Evolutionary conservation across 2,888 invertebrate genomes (phyloP).

Genomic region (Xanthia icteritia): DNA sequence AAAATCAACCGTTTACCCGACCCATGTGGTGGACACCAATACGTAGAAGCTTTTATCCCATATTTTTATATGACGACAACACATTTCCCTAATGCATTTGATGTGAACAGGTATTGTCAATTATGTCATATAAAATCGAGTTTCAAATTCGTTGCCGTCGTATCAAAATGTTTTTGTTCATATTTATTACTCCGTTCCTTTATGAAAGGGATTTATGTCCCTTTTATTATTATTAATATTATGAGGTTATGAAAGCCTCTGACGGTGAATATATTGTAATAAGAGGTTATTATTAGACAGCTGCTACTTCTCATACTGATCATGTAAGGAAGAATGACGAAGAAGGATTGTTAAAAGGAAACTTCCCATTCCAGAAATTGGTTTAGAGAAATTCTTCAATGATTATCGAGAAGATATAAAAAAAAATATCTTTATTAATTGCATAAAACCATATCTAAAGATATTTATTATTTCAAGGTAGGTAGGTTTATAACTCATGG

Average conservation of each 20-base stretch:
- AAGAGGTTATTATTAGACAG: slow-evolving; percentile 37
- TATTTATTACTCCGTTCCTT: slow-evolving; percentile 41
- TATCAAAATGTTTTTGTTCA: slow-evolving; percentile 52
- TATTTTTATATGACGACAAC: slow-evolving; percentile 60
- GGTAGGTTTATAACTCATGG: not conserved
- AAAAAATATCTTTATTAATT: not conserved
- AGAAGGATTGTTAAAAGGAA: not conserved
- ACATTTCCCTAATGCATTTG: slow-evolving; percentile 61
- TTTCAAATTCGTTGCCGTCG: slow-evolving; percentile 34
- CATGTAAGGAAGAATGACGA: not conserved
- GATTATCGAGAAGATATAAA: not conserved
- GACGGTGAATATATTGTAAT: slow-evolving; percentile 32
- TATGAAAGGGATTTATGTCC: slow-evolving; percentile 39
- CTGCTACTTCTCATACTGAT: slow-evolving; percentile 28
- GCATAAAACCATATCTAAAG: not conserved
- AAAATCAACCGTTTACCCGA: not conserved
- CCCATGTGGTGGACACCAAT: slow-evolving; percentile 11
- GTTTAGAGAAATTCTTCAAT: not conserved
- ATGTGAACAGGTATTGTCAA: slow-evolving; percentile 61
- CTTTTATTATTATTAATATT: slow-evolving; percentile 58
- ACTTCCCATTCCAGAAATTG: slow-evolving; percentile 1
- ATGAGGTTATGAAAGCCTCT: slow-evolving; percentile 27
- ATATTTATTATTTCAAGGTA: not conserved
- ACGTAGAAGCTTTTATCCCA: slow-evolving; percentile 50
- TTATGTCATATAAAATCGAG: slow-evolving; percentile 58